A percentile compares a stretch with the other conserved stretches of the same genome.
These are phyloP conservation scores for Trissolcus japonicus DNA, from an alignment of 2,888 invertebrate species.

Conservation along the genomic window DNA sequence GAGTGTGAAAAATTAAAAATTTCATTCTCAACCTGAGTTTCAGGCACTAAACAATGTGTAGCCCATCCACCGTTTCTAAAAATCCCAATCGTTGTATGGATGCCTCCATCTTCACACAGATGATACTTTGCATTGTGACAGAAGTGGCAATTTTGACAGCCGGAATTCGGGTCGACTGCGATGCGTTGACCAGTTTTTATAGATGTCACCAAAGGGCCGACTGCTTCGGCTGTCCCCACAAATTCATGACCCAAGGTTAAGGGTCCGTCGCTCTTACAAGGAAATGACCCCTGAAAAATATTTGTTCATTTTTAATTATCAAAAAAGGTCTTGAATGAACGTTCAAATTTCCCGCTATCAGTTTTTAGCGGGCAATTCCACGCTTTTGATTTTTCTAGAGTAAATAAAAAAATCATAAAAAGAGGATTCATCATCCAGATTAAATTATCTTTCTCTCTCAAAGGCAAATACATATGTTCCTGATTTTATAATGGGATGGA, in stretches of 20 bases:
- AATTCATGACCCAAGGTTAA: slow-evolving; percentile 84
- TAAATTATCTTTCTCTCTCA: no score
- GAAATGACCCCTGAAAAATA: slow-evolving; percentile 80
- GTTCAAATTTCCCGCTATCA: no score
- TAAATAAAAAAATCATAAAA: no score
- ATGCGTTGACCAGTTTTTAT: slow-evolving; percentile 83
- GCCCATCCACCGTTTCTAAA: slow-evolving; percentile 84
- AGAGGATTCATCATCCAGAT: no score
- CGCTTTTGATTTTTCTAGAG: no score
- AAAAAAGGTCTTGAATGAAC: no score
- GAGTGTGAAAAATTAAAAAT: background rate
- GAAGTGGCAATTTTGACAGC: slow-evolving; percentile 80
- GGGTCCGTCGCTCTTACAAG: slow-evolving; percentile 78
- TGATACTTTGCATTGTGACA: slow-evolving; percentile 83
- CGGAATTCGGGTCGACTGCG: slow-evolving; percentile 83
- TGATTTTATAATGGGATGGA: no score
- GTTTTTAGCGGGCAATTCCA: no score
- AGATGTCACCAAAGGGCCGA: slow-evolving; percentile 78
- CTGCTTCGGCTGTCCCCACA: slow-evolving; percentile 79
- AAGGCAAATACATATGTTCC: no score
- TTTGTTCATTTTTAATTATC: no score
- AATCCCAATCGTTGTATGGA: slow-evolving; percentile 82
- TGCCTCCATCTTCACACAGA: slow-evolving; percentile 80
- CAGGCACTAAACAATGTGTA: slow-evolving; percentile 80
- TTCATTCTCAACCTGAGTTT: slow-evolving; percentile 77